Conservation (phyloP, 2,888 invertebrate species). For the Parascotia fuliginaria region DNA sequence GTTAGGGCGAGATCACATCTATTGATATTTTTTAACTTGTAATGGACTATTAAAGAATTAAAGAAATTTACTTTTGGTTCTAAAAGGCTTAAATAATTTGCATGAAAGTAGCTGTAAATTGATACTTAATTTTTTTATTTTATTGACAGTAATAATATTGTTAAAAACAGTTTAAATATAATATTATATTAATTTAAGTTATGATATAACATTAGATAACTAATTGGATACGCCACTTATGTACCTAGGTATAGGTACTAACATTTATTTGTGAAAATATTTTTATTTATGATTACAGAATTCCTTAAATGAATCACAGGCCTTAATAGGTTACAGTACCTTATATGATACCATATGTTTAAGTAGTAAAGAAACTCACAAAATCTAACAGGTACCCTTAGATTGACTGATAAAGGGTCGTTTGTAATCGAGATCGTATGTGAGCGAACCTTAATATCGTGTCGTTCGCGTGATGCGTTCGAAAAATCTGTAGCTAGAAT, state of each 20-base stretch:
- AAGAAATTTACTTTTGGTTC: too few species aligned
- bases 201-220: too few species aligned
- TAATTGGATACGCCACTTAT: too few species aligned
- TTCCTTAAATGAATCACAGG: constrained; percentile 5
- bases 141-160: too few species aligned
- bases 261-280: too few species aligned
- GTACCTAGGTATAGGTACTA: too few species aligned
- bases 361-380: constrained; percentile 40
- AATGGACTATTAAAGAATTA: constrained; percentile 8
- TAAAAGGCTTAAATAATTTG: too few species aligned
- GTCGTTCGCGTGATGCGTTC: constrained; percentile 76
- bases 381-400: constrained; percentile 39
- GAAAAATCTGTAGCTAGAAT: constrained; percentile 84
- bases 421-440: constrained; percentile 47
- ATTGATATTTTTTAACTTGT: constrained; percentile 33
- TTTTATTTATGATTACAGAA: background rate
- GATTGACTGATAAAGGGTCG: constrained; percentile 42
- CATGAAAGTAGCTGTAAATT: too few species aligned
- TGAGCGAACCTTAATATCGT: constrained; percentile 67
- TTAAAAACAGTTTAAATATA: too few species aligned
- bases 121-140: too few species aligned
- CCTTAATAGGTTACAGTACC: constrained; percentile 20
- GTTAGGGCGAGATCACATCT: constrained; percentile 68
- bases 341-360: constrained; percentile 28
- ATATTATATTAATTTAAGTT: too few species aligned